Evolutionary conservation across 2,888 invertebrate genomes (phyloP).

Genomic region (Steromphala cineraria): DNA sequence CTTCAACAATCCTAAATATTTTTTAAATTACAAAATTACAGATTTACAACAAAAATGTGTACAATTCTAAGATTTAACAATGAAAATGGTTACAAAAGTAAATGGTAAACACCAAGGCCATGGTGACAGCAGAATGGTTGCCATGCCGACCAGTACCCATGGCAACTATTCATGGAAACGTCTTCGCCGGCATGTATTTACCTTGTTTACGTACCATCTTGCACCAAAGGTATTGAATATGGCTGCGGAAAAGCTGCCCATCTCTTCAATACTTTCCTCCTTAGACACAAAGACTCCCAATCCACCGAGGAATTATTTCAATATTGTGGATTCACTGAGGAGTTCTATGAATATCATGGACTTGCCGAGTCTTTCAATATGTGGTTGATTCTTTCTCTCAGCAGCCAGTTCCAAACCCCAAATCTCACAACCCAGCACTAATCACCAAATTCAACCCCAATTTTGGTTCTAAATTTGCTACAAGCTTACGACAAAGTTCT

Average conservation of each 20-base stretch:
- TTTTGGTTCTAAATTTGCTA: too few relatives aligned
- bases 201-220: conserved; percentile 4
- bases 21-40: neutral
- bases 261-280: conserved; percentile 5
- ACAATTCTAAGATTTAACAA: neutral
- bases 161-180: conserved; percentile 11
- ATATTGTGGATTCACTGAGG: too few relatives aligned
- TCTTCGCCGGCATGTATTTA: neutral
- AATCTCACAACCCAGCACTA: too few relatives aligned
- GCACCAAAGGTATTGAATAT: neutral
- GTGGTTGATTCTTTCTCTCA: too few relatives aligned
- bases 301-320: too few relatives aligned
- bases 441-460: too few relatives aligned
- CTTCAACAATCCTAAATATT: neutral
- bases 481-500: neutral
- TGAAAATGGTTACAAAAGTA: neutral
- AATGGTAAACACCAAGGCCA: neutral
- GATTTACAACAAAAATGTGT: neutral
- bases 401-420: too few relatives aligned
- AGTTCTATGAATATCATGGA: too few relatives aligned
- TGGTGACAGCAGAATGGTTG: conserved; percentile 5
- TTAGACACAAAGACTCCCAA: neutral
- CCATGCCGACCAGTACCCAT: neutral
- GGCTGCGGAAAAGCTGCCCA: neutral
- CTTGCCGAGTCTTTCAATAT: too few relatives aligned